A percentile compares a stretch with the other conserved stretches of the same genome.
These are phyloP conservation scores for Ceratina calcarata DNA, from an alignment of 1,140 invertebrate species.

Conservation along the genomic window DNA sequence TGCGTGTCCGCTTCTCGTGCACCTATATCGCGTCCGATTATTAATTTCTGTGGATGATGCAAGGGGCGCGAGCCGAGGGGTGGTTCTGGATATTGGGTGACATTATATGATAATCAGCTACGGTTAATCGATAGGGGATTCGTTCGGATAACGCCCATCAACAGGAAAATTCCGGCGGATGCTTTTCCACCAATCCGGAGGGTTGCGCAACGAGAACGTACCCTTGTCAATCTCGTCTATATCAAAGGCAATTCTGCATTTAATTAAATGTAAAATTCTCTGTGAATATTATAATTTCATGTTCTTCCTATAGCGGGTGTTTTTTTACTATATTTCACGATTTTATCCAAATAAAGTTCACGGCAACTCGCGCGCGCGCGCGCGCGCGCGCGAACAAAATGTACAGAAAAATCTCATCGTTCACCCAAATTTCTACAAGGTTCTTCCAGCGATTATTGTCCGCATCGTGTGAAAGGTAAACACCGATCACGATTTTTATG, in stretches of 20 bases:
- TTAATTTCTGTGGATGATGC: constrained; percentile 55
- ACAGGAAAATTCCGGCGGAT: not conserved
- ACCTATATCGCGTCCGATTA: constrained; percentile 54
- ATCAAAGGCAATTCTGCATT: no score
- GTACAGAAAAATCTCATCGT: not conserved
- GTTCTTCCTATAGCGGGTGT: no score
- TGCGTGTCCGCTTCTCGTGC: constrained; percentile 46
- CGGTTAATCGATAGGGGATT: constrained; percentile 57
- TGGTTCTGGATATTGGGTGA: constrained; percentile 21
- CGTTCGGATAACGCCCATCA: constrained; percentile 27
- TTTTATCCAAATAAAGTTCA: no score
- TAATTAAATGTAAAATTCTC: no score
- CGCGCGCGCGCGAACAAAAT: no score
- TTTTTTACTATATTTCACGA: no score
- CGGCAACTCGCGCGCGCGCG: no score
- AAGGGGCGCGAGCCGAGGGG: not conserved
- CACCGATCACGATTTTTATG: constrained; percentile 52
- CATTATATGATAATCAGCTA: constrained; percentile 61
- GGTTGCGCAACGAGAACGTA: no score
- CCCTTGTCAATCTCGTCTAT: no score
- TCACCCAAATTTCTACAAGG: not conserved
- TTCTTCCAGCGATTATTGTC: constrained; percentile 28
- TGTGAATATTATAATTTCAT: no score
- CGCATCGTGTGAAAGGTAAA: constrained; percentile 62
- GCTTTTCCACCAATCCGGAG: not conserved